A percentile compares a stretch with the other conserved stretches of the same genome.
phyloP scores from a whole-genome alignment of 2,113 vertebrate genomes.

The Zosterops borbonicus region DNA sequence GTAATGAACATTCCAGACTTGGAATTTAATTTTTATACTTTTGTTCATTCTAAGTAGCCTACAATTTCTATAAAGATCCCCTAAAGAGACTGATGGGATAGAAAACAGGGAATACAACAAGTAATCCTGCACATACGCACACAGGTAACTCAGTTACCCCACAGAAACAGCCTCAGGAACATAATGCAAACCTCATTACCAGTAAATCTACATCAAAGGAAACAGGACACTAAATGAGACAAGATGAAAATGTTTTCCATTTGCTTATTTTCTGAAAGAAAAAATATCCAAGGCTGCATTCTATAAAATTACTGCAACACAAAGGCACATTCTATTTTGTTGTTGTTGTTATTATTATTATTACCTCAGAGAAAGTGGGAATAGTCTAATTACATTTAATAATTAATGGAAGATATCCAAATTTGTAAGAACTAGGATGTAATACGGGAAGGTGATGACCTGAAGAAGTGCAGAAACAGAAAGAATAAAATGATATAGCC shows the following conservation, averaged over 20 bases:
- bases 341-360: background rate
- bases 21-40: background rate
- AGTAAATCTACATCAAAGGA: background rate
- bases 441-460: background rate
- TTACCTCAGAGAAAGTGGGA: background rate
- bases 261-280: background rate
- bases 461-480: background rate
- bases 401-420: background rate
- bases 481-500: background rate
- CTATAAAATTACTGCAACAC: background rate
- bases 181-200: background rate
- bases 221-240: background rate
- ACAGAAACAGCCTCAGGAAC: background rate
- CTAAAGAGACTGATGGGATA: background rate
- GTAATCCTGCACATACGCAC: background rate
- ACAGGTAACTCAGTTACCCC: background rate
- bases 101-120: background rate
- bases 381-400: background rate
- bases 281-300: background rate
- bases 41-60: background rate
- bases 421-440: background rate
- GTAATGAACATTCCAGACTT: background rate
- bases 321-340: background rate
- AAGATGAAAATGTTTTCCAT: background rate
- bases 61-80: background rate